Evolutionary conservation across 1,140 invertebrate species (phyloP).

Genomic region (Tachypleus tridentatus): DNA sequence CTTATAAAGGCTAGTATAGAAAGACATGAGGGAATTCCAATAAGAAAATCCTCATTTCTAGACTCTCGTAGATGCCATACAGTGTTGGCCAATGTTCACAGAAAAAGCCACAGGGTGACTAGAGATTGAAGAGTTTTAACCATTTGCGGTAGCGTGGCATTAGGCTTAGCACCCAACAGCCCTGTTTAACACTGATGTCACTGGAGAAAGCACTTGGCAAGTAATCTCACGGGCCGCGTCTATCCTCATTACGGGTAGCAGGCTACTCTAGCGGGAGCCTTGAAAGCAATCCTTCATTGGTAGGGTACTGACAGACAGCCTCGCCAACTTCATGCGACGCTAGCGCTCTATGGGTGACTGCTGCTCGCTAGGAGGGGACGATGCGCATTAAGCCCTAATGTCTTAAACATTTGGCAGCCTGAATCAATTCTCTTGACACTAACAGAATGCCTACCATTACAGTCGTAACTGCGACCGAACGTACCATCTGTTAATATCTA

Average conservation of each 20-base stretch:
- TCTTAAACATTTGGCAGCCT: neutral
- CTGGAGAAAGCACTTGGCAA: constrained; percentile 2
- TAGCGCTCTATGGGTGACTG: neutral
- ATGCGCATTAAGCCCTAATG: constrained; percentile 1
- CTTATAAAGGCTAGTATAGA: too few species aligned
- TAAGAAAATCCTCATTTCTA: too few species aligned
- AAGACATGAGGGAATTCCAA: too few species aligned
- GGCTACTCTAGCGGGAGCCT: neutral
- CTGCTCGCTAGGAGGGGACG: too few species aligned
- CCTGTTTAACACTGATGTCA: neutral
- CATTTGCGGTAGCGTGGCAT: too few species aligned
- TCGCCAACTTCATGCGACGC: neutral
- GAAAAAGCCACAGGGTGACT: too few species aligned
- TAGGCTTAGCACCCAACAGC: too few species aligned
- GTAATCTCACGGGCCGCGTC: neutral
- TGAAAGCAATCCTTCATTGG: constrained; percentile 1
- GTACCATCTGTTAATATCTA: too few species aligned
- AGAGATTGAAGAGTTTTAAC: too few species aligned
- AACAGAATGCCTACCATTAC: neutral
- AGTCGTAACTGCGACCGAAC: too few species aligned
- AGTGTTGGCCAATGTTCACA: too few species aligned
- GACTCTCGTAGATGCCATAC: too few species aligned
- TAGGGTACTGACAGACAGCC: neutral
- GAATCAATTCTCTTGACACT: constrained; percentile 5
- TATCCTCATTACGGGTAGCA: constrained; percentile 1